Evolutionary conservation across 2,113 vertebrate genomes (phyloP), one percentile per base, ranked within the genome.

Genomic region (Girardinichthys multiradiatus): DNA sequence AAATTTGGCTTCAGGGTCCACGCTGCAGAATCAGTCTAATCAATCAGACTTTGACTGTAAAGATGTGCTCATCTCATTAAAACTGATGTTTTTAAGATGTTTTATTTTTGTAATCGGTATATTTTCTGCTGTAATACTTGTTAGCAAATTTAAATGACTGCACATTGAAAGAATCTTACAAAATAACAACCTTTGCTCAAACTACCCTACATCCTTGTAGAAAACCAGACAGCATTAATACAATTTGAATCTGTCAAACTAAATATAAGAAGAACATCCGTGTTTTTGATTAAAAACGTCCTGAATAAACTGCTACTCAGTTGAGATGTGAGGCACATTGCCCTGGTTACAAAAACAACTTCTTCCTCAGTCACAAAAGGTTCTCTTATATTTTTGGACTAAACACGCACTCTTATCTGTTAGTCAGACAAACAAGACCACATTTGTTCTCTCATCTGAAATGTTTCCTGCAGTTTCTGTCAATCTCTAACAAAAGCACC

Each of bases 381-480:
- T 30, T 4, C 10, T 3, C 2, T 26, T 15, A 21, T 80, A 30
- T 76, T 79, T 86, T 76, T 67, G 21, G 35, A 71, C 65, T 19
- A 45, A 84, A 77, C 70, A 4, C 26, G 57, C 45, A 69, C 37
- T 76, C 73, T n/a, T 28, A 3, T 64, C 30, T 63, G 31, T 35
- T 42, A 51, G 30, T 65, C 76, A 82, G 63, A 68, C 65, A 76
- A 68, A 72, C 21, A 7, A 67, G 48, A 57, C 59, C 7, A n/a
- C 14, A 51, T 64, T 62, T 39, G 71, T 45, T 62, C 31, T 68
- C 58, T 72, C 8, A 17, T 70, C 57, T 57, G 64, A 76, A 51
- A 81, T 35, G 45, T 65, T 79, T 75, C 51, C 70, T 58, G 48
- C 67, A 60, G n/a, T 79, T 74, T 70, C 76, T 72, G 69, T 71